phyloP scores from a whole-genome alignment of 2,113 vertebrate genomes.

The Geococcyx californianus region DNA sequence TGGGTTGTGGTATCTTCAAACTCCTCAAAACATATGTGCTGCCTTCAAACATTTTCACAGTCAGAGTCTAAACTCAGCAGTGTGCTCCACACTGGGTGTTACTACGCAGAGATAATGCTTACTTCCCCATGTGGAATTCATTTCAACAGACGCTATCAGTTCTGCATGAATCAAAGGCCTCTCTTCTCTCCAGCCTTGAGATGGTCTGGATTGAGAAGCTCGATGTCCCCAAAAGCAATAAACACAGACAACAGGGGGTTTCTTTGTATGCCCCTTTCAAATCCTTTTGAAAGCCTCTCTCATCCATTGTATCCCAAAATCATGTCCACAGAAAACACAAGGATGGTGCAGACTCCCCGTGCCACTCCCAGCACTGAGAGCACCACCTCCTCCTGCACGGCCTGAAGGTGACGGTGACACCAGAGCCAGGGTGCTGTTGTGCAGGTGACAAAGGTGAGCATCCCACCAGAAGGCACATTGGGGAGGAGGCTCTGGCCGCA shows the following conservation, averaged over 20 bases:
- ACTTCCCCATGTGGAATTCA: background rate
- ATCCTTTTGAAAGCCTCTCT: background rate
- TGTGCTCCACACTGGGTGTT: background rate
- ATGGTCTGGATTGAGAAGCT: background rate
- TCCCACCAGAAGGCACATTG: fast-evolving
- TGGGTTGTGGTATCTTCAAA: slow-evolving; percentile 8
- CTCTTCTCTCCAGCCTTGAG: background rate
- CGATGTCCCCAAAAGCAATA: background rate
- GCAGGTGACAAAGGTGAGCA: background rate
- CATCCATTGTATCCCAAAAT: background rate
- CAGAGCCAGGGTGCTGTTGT: background rate
- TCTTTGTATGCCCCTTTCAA: background rate
- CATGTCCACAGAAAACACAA: fast-evolving
- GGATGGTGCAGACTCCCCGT: fast-evolving
- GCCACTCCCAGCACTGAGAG: fast-evolving
- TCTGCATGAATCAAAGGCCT: background rate
- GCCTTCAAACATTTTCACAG: background rate
- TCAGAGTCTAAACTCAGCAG: background rate
- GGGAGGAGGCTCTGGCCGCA: background rate
- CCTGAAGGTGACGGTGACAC: background rate
- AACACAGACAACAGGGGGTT: background rate
- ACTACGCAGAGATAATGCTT: background rate
- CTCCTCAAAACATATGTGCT: background rate
- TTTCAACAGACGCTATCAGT: slow-evolving; percentile 1
- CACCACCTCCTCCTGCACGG: background rate